These are phyloP conservation scores for Porites lutea DNA, from an alignment of 64 coral and sea anemone species.

Conservation along the genomic window DNA sequence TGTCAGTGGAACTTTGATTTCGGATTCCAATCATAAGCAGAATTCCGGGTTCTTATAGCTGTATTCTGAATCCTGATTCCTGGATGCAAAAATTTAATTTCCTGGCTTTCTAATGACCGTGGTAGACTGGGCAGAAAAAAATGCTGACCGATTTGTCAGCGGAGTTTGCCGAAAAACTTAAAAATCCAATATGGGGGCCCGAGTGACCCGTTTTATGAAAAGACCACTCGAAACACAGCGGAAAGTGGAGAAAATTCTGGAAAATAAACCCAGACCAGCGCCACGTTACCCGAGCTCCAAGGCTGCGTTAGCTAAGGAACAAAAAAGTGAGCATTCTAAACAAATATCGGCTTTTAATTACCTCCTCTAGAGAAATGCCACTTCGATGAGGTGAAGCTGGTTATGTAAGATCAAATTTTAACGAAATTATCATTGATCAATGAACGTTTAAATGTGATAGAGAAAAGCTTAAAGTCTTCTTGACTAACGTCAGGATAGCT, in stretches of 20 bases:
- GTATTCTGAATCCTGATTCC: too few relatives aligned
- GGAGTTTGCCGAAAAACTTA: neutral
- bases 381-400: neutral
- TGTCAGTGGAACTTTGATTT: too few relatives aligned
- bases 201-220: conserved; percentile 68
- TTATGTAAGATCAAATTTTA: neutral
- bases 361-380: neutral
- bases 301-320: conserved; percentile 52
- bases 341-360: neutral
- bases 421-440: too few relatives aligned
- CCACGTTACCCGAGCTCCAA: conserved; percentile 79
- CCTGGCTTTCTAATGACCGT: neutral
- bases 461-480: too few relatives aligned
- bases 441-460: too few relatives aligned
- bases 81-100: too few relatives aligned
- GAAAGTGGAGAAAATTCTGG: conserved; percentile 82
- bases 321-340: conserved; percentile 51
- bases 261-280: conserved; percentile 78
- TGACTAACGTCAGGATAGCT: too few relatives aligned
- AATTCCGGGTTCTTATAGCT: too few relatives aligned
- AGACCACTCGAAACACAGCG: conserved; percentile 82
- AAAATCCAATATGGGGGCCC: conserved; percentile 84
- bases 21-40: too few relatives aligned
- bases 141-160: neutral
- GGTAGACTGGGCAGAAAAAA: neutral